Evolutionary conservation across 2,888 invertebrate species (phyloP), one percentile per base, ranked within the genome.

Genomic region (Melinaea menophilus): DNA sequence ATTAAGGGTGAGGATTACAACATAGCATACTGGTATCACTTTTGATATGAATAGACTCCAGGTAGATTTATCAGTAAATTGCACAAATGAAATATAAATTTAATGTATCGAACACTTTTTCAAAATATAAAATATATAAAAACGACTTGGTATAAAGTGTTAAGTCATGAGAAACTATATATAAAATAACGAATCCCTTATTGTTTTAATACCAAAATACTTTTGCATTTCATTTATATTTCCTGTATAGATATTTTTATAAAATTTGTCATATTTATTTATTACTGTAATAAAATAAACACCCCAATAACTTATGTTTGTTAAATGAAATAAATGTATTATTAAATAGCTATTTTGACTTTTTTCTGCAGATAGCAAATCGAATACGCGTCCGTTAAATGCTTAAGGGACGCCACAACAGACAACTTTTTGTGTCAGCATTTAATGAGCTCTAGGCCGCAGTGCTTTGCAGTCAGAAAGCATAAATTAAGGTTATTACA

Each of bases 361-460:
- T 73, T 22, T 70, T 73, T 67, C 62, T 58, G 61, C 63, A 69
- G 69, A 71, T 69, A 70, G 75, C 70, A 78, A 75, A 79, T 82
- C 75, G 79, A 72, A 72, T 70, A 73, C 70, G 74, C 73, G 77
- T 77, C 75, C 73, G 73, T 72, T 67, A 67, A 70, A 68, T 76
- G 79, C 68, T 70, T 75, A 69, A 72, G 80, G 79, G 79, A 81
- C 69, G 71, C 69, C 74, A 67, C 73, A 70, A 71, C 70, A 79
- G 79, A 71, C 75, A 77, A 80, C 80, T 84, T 85, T 87, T 86
- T 85, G 83, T 80, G 83, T 81, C 81, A 81, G 79, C 76, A 78
- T 84, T 81, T 88, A 86, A 88, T 88, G 84, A 86, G 85, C 85
- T 88, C 72, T 75, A 88, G 84, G 88, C 80, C 79, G 85, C 78